A percentile compares a stretch with the other conserved stretches of the same genome.
Evolutionary conservation across 2,888 invertebrate genomes (phyloP).

Genomic region (Anthophora plumipes): DNA sequence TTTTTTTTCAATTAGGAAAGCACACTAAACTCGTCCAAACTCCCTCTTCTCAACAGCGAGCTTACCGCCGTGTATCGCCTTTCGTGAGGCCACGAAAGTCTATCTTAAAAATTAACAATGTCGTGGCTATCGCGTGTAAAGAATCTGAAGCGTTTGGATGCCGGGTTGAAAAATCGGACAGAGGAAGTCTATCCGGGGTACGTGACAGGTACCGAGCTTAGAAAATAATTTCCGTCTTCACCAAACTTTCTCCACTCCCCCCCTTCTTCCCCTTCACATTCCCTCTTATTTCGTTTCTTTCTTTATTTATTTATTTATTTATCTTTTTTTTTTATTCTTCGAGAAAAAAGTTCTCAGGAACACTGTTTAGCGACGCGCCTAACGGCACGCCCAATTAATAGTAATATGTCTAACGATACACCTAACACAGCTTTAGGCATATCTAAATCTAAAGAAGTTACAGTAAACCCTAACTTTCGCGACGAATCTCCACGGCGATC

Average conservation of each 20-base stretch:
- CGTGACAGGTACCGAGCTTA: constrained; percentile 8
- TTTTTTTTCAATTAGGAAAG: constrained; percentile 17
- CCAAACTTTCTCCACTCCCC: background rate
- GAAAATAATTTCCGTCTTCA: constrained; percentile 10
- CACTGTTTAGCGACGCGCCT: constrained; percentile 13
- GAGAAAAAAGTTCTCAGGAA: constrained; percentile 34
- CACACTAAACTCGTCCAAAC: background rate
- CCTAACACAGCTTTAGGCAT: constrained; percentile 21
- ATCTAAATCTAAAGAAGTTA: constrained; percentile 33
- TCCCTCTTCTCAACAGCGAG: too few species aligned
- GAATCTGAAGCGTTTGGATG: constrained; percentile 27
- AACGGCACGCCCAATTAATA: constrained; percentile 21
- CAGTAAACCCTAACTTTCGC: constrained; percentile 10
- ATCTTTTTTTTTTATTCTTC: background rate
- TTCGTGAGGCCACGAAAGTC: background rate
- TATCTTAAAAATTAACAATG: constrained; percentile 36
- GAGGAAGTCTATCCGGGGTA: constrained; percentile 25
- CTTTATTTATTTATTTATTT: background rate
- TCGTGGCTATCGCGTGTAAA: constrained; percentile 32
- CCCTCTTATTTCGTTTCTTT: background rate
- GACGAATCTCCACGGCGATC: background rate
- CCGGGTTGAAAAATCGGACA: constrained; percentile 12
- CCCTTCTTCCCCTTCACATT: too few species aligned
- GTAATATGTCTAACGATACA: constrained; percentile 19
- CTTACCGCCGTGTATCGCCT: too few species aligned